Percentiles rank a stretch among this genome's conserved stretches.
phyloP scores from a whole-genome alignment of 2,113 vertebrate genomes.

The Ranitomeya variabilis region DNA sequence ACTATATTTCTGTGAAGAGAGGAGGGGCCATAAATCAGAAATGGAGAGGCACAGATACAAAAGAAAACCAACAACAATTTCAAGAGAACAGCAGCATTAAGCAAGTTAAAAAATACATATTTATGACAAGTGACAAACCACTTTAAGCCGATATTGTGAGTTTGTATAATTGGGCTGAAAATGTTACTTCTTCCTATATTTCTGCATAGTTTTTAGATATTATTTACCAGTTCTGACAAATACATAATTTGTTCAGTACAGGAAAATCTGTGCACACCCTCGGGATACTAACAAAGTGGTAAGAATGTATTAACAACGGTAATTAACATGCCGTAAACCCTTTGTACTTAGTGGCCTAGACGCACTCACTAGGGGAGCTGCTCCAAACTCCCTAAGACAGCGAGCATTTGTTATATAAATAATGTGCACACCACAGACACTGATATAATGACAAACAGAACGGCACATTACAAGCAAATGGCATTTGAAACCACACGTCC shows the following conservation, averaged over 20 bases:
- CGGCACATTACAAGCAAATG: constrained; percentile 47
- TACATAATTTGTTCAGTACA: neutral
- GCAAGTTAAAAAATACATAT: no score
- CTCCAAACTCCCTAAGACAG: constrained; percentile 38
- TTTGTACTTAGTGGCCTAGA: constrained; percentile 23
- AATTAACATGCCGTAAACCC: constrained; percentile 55
- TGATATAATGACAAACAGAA: constrained; percentile 57
- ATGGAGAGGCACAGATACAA: no score
- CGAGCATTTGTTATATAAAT: constrained; percentile 55
- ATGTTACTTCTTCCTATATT: neutral
- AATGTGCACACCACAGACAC: constrained; percentile 47
- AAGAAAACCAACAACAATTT: no score
- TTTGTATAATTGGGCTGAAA: neutral
- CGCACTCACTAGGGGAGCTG: constrained; percentile 38
- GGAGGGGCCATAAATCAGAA: no score
- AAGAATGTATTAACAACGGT: constrained; percentile 47
- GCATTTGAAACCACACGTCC: constrained; percentile 49
- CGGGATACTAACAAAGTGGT: constrained; percentile 33
- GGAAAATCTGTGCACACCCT: neutral
- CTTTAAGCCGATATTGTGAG: neutral
- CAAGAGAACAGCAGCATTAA: no score
- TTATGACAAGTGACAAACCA: no score
- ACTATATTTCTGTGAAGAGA: no score
- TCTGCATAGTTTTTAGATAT: neutral
- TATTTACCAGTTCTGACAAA: constrained; percentile 1